Conservation (phyloP, 2,797 vertebrate species). For the Buceros bicornis region DNA sequence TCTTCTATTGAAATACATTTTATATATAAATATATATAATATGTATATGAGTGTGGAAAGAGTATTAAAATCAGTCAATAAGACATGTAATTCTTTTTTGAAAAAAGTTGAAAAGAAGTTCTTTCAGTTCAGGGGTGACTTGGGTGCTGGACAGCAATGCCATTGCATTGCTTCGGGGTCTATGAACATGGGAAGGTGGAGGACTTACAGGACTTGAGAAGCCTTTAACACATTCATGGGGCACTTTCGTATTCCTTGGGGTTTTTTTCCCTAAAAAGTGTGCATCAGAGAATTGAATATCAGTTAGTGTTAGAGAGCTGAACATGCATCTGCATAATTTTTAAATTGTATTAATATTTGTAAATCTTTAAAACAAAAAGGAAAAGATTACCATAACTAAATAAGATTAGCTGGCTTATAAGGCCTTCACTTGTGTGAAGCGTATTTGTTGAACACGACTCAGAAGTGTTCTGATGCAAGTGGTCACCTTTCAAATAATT, state of each 20-base stretch:
- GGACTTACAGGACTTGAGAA: not conserved
- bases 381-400: not conserved
- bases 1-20: not conserved
- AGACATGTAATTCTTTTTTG: not conserved
- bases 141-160: not conserved
- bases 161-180: not conserved
- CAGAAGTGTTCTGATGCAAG: not conserved
- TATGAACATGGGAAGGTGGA: not conserved
- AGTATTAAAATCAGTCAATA: not conserved
- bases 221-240: not conserved
- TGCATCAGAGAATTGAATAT: not conserved
- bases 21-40: too few relatives aligned
- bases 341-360: not conserved
- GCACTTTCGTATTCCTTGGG: not conserved
- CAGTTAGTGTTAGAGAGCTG: not conserved
- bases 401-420: not conserved
- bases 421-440: not conserved
- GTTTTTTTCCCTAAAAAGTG: not conserved
- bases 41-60: not conserved
- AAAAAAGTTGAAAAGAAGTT: not conserved
- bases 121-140: not conserved
- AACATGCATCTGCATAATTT: not conserved
- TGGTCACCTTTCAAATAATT: not conserved
- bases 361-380: not conserved
- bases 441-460: not conserved